Conservation (phyloP, 2,888 invertebrate species). For the Drosophila infuscata region DNA sequence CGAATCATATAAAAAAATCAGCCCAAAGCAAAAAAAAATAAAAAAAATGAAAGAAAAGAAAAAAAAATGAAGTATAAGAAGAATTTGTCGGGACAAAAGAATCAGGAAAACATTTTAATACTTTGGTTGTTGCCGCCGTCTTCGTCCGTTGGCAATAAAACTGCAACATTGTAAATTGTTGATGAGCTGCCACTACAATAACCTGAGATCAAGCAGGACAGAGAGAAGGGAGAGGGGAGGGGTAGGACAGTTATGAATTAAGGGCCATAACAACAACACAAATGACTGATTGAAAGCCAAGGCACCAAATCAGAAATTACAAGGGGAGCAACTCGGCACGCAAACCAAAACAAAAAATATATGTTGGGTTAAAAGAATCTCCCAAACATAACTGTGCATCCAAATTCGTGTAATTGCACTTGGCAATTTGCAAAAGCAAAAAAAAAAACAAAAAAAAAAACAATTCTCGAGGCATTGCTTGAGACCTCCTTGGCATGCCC, state of each 20-base stretch:
- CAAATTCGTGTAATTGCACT: conserved; percentile 70
- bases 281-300: conserved; percentile 74
- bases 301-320: conserved; percentile 27
- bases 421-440: conserved; percentile 61
- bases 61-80: conserved; percentile 14
- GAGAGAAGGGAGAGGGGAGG: not conserved
- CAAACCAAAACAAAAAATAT: conserved; percentile 16
- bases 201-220: conserved; percentile 3
- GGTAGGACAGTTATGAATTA: conserved; percentile 71
- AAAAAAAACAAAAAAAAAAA: conserved; percentile 6
- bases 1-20: conserved; percentile 9
- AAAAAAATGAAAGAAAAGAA: not conserved
- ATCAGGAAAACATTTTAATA: conserved; percentile 45
- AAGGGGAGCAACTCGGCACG: conserved; percentile 19
- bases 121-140: conserved; percentile 51
- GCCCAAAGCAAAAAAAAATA: conserved; percentile 17
- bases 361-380: conserved; percentile 40
- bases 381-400: conserved; percentile 53
- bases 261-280: conserved; percentile 67
- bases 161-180: conserved; percentile 74
- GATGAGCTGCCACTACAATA: conserved; percentile 73
- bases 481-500: conserved; percentile 31
- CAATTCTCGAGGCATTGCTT: conserved; percentile 20
- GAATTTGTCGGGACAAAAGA: conserved; percentile 11
- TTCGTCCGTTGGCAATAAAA: conserved; percentile 56